Conservation (phyloP, 2,797 vertebrate genomes). For the Valencia hispanica region DNA sequence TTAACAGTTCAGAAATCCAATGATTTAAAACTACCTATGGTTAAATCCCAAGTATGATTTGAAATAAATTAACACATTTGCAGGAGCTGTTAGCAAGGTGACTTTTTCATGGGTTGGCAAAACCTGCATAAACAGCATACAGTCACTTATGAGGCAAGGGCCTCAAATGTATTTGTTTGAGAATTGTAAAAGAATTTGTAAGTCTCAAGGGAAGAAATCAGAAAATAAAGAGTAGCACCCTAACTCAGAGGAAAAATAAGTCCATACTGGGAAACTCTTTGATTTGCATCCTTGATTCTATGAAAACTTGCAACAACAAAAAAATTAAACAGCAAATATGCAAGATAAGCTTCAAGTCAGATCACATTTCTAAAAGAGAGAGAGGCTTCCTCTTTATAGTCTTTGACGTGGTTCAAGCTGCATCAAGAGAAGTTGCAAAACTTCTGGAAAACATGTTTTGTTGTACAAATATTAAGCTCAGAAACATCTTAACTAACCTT, state of each 20-base stretch:
- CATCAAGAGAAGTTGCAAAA: too few species aligned
- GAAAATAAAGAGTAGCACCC: too few species aligned
- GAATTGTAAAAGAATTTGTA: neutral
- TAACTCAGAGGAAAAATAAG: too few species aligned
- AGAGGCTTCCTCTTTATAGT: too few species aligned
- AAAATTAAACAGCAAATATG: neutral
- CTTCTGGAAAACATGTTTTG: too few species aligned
- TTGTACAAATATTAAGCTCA: too few species aligned
- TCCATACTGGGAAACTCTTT: too few species aligned
- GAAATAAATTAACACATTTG: neutral
- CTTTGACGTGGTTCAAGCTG: too few species aligned
- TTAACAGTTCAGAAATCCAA: slow-evolving; percentile 16
- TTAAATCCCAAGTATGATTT: neutral
- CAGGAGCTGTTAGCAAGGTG: neutral
- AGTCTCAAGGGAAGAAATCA: neutral
- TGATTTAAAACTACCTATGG: slow-evolving; percentile 16
- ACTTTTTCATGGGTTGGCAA: neutral
- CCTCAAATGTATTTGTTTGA: neutral
- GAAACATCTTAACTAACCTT: too few species aligned
- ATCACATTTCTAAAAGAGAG: neutral
- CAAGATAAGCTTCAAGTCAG: neutral
- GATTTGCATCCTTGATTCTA: neutral
- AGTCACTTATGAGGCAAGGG: neutral
- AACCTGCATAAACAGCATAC: neutral
- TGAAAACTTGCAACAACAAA: neutral